phyloP scores from a whole-genome alignment of 2,888 invertebrate genomes.

The Clistopyga incitator region DNA sequence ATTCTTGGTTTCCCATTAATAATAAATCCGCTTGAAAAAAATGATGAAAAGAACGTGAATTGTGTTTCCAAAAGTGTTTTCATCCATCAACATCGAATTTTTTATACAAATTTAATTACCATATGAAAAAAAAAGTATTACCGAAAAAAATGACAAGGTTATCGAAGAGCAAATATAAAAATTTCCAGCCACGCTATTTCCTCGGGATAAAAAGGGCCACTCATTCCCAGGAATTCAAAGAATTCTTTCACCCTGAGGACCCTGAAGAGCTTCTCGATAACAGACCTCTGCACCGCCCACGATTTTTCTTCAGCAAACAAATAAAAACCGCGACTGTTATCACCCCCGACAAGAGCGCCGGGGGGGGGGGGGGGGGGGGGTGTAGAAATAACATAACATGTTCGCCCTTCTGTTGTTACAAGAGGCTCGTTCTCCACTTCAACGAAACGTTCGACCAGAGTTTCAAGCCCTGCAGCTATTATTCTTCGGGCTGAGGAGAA shows the following conservation, averaged over 20 bases:
- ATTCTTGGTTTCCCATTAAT: too few relatives aligned
- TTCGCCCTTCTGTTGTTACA: slow-evolving; percentile 28
- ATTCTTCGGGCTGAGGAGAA: background rate
- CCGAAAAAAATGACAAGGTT: background rate
- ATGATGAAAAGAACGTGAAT: too few relatives aligned
- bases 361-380: too few relatives aligned
- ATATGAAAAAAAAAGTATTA: background rate
- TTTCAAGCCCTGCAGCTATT: background rate
- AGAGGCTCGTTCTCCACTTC: slow-evolving; percentile 18
- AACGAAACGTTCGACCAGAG: too few relatives aligned
- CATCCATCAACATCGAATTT: too few relatives aligned
- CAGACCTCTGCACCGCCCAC: background rate
- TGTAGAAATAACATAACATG: slow-evolving; percentile 38
- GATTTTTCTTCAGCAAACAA: slow-evolving; percentile 25
- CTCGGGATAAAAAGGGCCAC: background rate
- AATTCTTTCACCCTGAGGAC: slow-evolving; percentile 32
- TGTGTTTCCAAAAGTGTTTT: too few relatives aligned
- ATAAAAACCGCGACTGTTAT: slow-evolving; percentile 45
- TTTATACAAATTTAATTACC: too few relatives aligned
- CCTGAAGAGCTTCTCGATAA: slow-evolving; percentile 6
- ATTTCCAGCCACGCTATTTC: background rate
- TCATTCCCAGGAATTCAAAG: slow-evolving; percentile 21
- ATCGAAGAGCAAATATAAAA: slow-evolving; percentile 9
- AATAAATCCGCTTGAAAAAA: too few relatives aligned
- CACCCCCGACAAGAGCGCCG: too few relatives aligned